Evolutionary conservation across 2,113 vertebrate species (phyloP), one percentile per base, ranked within the genome.

Genomic region (Hassar affinis): DNA sequence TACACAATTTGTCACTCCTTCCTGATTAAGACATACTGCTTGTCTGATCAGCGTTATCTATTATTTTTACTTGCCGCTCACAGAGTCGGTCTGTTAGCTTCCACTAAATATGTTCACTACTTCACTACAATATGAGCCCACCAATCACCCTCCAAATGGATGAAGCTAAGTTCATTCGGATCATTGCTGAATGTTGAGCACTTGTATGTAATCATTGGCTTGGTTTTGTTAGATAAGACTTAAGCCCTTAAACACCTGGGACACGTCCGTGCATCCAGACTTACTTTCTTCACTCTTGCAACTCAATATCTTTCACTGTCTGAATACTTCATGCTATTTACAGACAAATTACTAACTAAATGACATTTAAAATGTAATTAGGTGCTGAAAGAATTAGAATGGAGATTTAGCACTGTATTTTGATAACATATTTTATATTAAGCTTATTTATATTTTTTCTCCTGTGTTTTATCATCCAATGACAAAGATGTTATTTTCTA

Each of bases 401-500:
- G 22, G 25, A 78, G 76, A 27, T 49, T 17, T 47, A 47, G 5
- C 25, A 9, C 11, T 68, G n/a, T 6, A 66, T 20, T 68, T 68
- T 20, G 0, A n/a, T 4, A 47, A 47, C 20, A 47, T 72, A 7
- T n/a, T 72, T 49, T 30, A 30, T 27, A 17, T 66, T 35, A 35
- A 33, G 22, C 12, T 69, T n/a, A n/a, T 66, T 10, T 20, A 10
- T 68, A 38, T 69, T 68, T 42, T n/a, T 35, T 42, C 17, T 22
- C 35, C 17, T n/a, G 18, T 35, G 35, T 71, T 59, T 82, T 54
- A 45, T n/a, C 33, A 54, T 85, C 20, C 45, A 54, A n/a, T 57
- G 14, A 71, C 35, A 71, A 38, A 54, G 18, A 35, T 42, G 22
- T 52, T n/a, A 49, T 84, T 74, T 81, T 84, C 5, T 66, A 94